These are phyloP conservation scores for Ceratosolen fusciceps DNA, from an alignment of 1,140 invertebrate species.

Conservation along the genomic window DNA sequence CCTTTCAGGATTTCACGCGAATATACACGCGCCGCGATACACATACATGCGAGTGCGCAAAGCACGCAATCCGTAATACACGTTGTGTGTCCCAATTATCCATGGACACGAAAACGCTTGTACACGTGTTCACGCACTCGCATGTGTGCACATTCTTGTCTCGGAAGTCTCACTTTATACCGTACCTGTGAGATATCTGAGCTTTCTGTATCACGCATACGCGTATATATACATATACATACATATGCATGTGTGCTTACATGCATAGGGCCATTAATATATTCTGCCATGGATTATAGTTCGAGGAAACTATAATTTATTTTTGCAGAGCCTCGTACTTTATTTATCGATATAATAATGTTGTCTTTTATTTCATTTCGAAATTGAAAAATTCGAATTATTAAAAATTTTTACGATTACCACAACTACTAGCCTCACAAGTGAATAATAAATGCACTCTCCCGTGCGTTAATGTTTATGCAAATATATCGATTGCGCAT, in stretches of 20 bases:
- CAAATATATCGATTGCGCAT: not conserved
- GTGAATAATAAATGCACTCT: not conserved
- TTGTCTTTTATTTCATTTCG: not conserved
- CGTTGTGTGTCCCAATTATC: conserved; percentile 62
- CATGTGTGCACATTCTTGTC: not conserved
- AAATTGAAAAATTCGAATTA: not conserved
- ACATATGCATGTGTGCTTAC: too few relatives aligned
- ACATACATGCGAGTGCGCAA: conserved; percentile 38
- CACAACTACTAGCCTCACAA: not conserved
- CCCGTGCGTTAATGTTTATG: not conserved
- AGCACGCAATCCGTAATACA: conserved; percentile 32
- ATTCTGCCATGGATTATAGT: not conserved
- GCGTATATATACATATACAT: not conserved
- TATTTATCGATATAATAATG: not conserved
- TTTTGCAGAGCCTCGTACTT: not conserved
- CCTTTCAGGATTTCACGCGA: conserved; percentile 9
- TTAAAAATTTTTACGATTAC: not conserved
- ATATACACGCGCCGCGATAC: not conserved
- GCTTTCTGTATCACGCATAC: conserved; percentile 23
- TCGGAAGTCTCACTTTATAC: conserved; percentile 11
- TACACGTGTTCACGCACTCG: not conserved
- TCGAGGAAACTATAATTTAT: not conserved
- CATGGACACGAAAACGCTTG: conserved; percentile 60
- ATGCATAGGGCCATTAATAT: not conserved
- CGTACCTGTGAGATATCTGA: not conserved